Base-by-base conservation (phyloP, 2,113 vertebrate genomes). In the Nibea coibor region DNA sequence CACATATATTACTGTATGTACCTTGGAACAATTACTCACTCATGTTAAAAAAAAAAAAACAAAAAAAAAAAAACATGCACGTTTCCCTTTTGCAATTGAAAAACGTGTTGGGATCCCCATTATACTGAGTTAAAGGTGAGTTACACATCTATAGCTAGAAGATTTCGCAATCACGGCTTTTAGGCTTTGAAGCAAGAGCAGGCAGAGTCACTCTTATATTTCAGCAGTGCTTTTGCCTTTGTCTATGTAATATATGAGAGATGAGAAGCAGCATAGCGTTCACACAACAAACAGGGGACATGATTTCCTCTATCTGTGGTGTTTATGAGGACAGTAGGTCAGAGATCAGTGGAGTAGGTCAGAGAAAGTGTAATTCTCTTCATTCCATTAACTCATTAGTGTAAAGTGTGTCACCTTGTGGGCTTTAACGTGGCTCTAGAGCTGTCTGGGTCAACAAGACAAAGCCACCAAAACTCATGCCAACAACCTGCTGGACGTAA, bases 311-410 rank as follows among this genome's bases (percentile, higher is more conserved):
- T 43, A 35, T 80, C 22, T 56, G 28, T 15, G 58, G 66, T 63
- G 59, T 43, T 81, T 54, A 53, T 53, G 31, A 76, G 84, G 79
- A 59, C 72, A 81, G 26, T 1, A 31, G 91, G 86, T 93, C 89
- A 90, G 81, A 69, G 90, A 78, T 93, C 88, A 89, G 83, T 88
- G 70, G 90, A 88, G 87, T 82, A 91, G 88, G 86, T 81, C 80
- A 82, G 81, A 72, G 88, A 93, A 88, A 93, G 94, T 88, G 31
- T 90, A 92, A 91, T 77, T 80, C 84, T 78, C 74, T 78, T 91
- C 61, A 90, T 86, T 87, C 64, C 45, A 71, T 93, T 87, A 93
- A 81, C 58, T 82, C 28, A 31, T 94, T 88, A 92, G 85, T 5
- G 64, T 58, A 74, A 93, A 92, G 75, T 90, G 85, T 91, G 91